A percentile compares a stretch with the other conserved stretches of the same genome.
phyloP scores from a whole-genome alignment of 2,888 invertebrate genomes.

The Heliconius erato region DNA sequence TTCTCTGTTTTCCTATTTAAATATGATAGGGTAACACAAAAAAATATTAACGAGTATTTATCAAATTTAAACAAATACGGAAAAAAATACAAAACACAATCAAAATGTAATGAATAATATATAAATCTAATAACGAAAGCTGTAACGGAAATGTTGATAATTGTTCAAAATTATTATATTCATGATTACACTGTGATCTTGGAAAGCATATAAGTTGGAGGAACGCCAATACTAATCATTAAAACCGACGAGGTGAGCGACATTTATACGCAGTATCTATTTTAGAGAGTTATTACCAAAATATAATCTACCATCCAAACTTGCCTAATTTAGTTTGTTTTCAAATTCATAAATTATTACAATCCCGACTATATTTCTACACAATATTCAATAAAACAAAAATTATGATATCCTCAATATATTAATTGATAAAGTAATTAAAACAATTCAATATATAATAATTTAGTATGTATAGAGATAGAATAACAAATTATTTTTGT shows the following conservation, averaged over 20 bases:
- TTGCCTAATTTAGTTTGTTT: slow-evolving; percentile 15
- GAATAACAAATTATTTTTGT: not conserved
- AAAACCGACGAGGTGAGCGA: slow-evolving; percentile 76
- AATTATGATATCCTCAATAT: not conserved
- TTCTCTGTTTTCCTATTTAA: no score
- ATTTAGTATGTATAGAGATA: not conserved
- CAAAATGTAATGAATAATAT: not conserved
- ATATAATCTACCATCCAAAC: slow-evolving; percentile 44
- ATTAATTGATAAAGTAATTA: not conserved
- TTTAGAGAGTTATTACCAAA: slow-evolving; percentile 70
- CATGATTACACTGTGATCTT: slow-evolving; percentile 46
- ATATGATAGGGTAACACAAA: no score
- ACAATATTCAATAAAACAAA: not conserved
- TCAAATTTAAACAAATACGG: no score
- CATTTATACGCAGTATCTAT: slow-evolving; percentile 76
- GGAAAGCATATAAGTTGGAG: slow-evolving; percentile 65
- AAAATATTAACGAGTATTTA: no score
- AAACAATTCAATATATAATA: not conserved
- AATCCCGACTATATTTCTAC: not conserved
- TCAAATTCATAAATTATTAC: not conserved
- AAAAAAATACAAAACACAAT: not conserved
- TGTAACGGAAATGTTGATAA: not conserved
- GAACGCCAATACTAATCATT: slow-evolving; percentile 73
- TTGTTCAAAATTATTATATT: slow-evolving; percentile 40
- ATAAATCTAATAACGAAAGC: not conserved